Percentiles rank a stretch among this genome's conserved stretches.
Evolutionary conservation across 2,113 vertebrate genomes (phyloP).

Genomic region (Xiphophorus couchianus): DNA sequence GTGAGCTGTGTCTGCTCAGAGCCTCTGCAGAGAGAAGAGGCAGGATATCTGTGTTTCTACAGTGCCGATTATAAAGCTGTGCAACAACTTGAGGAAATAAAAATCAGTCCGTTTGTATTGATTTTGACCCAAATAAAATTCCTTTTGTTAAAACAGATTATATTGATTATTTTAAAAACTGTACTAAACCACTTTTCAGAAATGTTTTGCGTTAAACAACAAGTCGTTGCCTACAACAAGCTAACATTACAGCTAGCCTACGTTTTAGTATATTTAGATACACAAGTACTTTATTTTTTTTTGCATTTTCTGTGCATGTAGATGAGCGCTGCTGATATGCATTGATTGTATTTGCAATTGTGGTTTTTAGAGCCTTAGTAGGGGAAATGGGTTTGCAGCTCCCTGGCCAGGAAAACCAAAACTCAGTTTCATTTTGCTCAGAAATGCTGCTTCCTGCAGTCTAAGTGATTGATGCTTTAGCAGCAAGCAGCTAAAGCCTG

Average conservation of each 20-base stretch:
- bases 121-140: not conserved
- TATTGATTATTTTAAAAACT: not conserved
- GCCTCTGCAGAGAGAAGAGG: too few species aligned
- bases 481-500: slow-evolving; percentile 32
- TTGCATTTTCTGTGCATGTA: slow-evolving; percentile 2
- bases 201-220: slow-evolving; percentile 1
- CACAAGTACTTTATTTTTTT: not conserved
- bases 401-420: slow-evolving; percentile 37
- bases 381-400: slow-evolving; percentile 26
- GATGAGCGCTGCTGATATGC: not conserved
- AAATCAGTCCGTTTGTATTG: not conserved
- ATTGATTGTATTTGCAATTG: slow-evolving; percentile 19
- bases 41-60: too few species aligned
- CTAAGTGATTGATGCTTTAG: slow-evolving; percentile 61
- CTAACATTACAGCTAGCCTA: not conserved
- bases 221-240: not conserved
- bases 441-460: slow-evolving; percentile 62
- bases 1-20: too few species aligned
- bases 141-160: not conserved
- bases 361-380: slow-evolving; percentile 34
- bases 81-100: not conserved
- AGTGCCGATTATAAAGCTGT: too few species aligned
- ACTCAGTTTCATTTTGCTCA: slow-evolving; percentile 58
- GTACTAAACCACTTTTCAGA: not conserved
- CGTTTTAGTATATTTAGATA: not conserved